These are phyloP conservation scores for Merodon equestris DNA, from an alignment of 2,888 invertebrate genomes.

Conservation along the genomic window DNA sequence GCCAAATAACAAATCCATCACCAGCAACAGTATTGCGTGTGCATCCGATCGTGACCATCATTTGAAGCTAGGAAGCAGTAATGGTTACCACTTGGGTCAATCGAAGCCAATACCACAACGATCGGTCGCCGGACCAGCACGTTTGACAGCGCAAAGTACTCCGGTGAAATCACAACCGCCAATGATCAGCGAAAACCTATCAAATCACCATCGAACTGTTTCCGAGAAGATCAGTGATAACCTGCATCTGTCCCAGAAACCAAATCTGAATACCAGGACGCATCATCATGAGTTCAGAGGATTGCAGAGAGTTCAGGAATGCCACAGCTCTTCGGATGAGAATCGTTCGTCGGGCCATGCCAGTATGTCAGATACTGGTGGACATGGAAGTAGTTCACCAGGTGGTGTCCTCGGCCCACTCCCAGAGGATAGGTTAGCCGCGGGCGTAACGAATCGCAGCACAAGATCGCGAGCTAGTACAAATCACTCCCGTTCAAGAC, in stretches of 20 bases:
- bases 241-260: constrained; percentile 67
- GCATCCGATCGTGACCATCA: constrained; percentile 57
- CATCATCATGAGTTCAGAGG: constrained; percentile 78
- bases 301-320: constrained; percentile 83
- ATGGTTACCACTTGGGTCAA: constrained; percentile 48
- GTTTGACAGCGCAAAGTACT: constrained; percentile 82
- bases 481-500: constrained; percentile 82
- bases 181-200: constrained; percentile 80
- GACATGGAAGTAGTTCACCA: constrained; percentile 82
- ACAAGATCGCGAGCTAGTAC: constrained; percentile 82
- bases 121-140: constrained; percentile 80
- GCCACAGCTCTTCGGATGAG: constrained; percentile 92
- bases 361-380: constrained; percentile 95
- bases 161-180: constrained; percentile 82
- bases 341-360: constrained; percentile 95
- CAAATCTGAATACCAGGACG: constrained; percentile 72
- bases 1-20: constrained; percentile 51
- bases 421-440: constrained; percentile 82
- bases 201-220: constrained; percentile 64
- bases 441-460: constrained; percentile 84
- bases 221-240: constrained; percentile 40
- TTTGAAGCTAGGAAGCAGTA: constrained; percentile 36
- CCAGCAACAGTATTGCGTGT: constrained; percentile 35
- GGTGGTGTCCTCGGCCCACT: constrained; percentile 80
- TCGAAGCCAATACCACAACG: constrained; percentile 75